Conservation (phyloP, 2,888 invertebrate species). For the Apoda limacodes region DNA sequence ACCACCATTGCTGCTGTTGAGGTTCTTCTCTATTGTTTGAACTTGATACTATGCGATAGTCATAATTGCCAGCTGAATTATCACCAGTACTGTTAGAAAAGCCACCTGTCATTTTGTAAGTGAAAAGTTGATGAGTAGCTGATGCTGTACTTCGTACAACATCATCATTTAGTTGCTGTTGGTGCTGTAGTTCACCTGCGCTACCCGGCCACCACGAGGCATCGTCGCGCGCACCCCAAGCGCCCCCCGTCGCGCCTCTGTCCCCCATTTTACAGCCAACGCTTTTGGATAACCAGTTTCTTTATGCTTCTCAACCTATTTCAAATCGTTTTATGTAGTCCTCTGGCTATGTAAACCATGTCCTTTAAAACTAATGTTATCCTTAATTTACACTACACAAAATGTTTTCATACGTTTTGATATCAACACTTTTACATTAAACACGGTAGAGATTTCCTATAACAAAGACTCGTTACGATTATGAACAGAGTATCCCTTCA, state of each 20-base stretch:
- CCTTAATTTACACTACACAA: slow-evolving; percentile 9
- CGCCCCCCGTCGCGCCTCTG: slow-evolving; percentile 66
- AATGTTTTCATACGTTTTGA: slow-evolving; percentile 23
- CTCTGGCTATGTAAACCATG: slow-evolving; percentile 39
- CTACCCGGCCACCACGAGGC: slow-evolving; percentile 67
- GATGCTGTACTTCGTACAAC: slow-evolving; percentile 56
- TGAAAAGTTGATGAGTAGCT: slow-evolving; percentile 79
- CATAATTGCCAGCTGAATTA: slow-evolving; percentile 76
- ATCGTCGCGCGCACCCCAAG: slow-evolving; percentile 70
- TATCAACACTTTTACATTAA: slow-evolving; percentile 31
- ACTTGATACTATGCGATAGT: slow-evolving; percentile 78
- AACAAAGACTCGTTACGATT: slow-evolving; percentile 49
- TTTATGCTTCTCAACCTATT: slow-evolving; percentile 41
- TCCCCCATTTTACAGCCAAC: slow-evolving; percentile 62
- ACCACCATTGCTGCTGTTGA: slow-evolving; percentile 77
- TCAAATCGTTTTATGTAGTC: slow-evolving; percentile 33
- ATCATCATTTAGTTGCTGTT: slow-evolving; percentile 62
- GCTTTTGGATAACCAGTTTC: slow-evolving; percentile 58
- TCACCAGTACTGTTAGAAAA: slow-evolving; percentile 79
- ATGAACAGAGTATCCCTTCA: slow-evolving; percentile 33
- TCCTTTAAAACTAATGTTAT: slow-evolving; percentile 25
- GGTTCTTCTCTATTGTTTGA: slow-evolving; percentile 62
- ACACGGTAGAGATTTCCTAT: slow-evolving; percentile 39
- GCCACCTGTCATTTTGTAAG: slow-evolving; percentile 88
- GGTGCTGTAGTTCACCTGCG: slow-evolving; percentile 62